Percentiles rank a stretch among this genome's conserved stretches.
phyloP scores from a whole-genome alignment of 2,797 vertebrate species.

The Rhadinocentrus ornatus region DNA sequence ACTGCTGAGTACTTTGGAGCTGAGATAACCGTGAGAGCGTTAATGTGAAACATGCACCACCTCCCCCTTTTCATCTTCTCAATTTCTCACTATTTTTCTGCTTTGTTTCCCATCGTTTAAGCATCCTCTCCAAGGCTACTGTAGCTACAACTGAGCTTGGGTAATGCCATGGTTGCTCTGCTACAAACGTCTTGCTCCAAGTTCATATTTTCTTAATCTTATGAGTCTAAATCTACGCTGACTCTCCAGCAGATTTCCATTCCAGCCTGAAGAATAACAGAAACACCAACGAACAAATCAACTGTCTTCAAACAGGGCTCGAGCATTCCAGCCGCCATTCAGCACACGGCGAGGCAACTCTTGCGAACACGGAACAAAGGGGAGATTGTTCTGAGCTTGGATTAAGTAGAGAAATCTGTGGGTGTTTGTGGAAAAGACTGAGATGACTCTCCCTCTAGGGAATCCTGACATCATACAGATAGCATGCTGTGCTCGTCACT shows the following conservation, averaged over 20 bases:
- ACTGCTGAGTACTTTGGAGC: conserved; percentile 54
- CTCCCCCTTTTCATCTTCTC: conserved; percentile 42
- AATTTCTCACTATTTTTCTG: conserved; percentile 34
- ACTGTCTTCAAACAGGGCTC: conserved; percentile 48
- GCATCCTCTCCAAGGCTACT: conserved; percentile 38
- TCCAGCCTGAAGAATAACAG: conserved; percentile 30
- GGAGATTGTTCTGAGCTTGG: conserved; percentile 66
- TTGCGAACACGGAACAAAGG: conserved; percentile 62
- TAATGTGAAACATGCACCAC: conserved; percentile 58
- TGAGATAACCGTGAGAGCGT: conserved; percentile 63
- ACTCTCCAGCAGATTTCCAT: conserved; percentile 22
- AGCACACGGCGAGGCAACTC: conserved; percentile 43
- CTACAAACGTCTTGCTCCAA: conserved; percentile 60
- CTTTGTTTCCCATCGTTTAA: conserved; percentile 30
- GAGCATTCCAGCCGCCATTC: conserved; percentile 55
- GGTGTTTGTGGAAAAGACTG: conserved; percentile 66
- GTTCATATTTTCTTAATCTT: conserved; percentile 34
- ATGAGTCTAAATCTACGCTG: conserved; percentile 26
- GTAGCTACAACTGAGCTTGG: conserved; percentile 54
- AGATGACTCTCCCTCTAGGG: conserved; percentile 69
- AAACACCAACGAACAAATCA: conserved; percentile 47
- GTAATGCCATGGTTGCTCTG: conserved; percentile 49
- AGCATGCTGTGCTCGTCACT: conserved; percentile 48
- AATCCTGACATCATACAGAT: conserved; percentile 76
- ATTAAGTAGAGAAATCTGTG: conserved; percentile 74